These are phyloP conservation scores for Diarsia mendica DNA, from an alignment of 2,888 invertebrate genomes.

Conservation along the genomic window DNA sequence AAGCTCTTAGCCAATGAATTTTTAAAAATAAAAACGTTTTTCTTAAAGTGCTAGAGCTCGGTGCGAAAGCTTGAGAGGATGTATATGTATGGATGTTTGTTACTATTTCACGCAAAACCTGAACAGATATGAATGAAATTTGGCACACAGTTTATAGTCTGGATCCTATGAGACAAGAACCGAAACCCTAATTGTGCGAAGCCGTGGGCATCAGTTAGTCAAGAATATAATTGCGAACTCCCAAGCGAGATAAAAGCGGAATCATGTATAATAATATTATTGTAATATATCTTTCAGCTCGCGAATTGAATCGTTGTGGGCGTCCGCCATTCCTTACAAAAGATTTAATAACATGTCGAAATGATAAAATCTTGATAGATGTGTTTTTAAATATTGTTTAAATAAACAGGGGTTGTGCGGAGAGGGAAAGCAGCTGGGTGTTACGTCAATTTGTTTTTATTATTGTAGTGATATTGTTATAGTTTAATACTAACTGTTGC, in stretches of 20 bases:
- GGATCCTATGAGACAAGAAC: neutral
- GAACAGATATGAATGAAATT: neutral
- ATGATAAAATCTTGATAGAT: conserved; percentile 48
- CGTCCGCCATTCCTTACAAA: conserved; percentile 28
- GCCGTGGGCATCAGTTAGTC: neutral
- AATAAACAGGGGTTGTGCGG: conserved; percentile 37
- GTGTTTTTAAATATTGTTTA: conserved; percentile 55
- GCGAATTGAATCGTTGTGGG: conserved; percentile 39
- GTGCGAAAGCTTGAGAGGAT: neutral
- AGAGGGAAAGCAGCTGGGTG: conserved; percentile 34
- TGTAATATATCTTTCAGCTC: conserved; percentile 38
- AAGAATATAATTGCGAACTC: conserved; percentile 21
- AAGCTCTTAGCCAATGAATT: neutral
- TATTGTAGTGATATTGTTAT: neutral
- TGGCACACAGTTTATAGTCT: neutral
- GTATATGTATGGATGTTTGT: neutral
- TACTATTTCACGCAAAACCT: neutral
- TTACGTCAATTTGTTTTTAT: conserved; percentile 24
- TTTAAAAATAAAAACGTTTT: conserved; percentile 3
- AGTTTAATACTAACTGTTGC: neutral
- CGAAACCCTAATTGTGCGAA: neutral
- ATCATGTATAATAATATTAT: conserved; percentile 48
- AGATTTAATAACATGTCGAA: conserved; percentile 47
- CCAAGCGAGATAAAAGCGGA: conserved; percentile 14
- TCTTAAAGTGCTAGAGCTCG: neutral